A percentile compares a stretch with the other conserved stretches of the same genome.
These are phyloP conservation scores for Danionella cerebrum DNA, from an alignment of 2,113 vertebrate genomes.

Conservation along the genomic window DNA sequence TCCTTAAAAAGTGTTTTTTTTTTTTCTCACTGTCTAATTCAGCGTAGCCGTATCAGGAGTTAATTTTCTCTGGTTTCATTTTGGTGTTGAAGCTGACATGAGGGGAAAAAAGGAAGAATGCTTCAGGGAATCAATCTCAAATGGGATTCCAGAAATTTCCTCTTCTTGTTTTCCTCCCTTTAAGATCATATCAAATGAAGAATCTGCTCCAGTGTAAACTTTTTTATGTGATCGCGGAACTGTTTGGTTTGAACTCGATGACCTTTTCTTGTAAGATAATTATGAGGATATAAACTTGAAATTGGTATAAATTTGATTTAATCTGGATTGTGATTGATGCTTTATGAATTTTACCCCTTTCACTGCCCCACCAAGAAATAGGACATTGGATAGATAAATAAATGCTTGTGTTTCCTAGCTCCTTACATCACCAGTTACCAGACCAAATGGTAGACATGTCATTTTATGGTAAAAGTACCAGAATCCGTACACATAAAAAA, in stretches of 20 bases:
- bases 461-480: too few species aligned
- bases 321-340: not conserved
- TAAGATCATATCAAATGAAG: conserved; percentile 59
- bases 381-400: too few species aligned
- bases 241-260: conserved; percentile 53
- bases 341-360: not conserved
- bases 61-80: conserved; percentile 75
- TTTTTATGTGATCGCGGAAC: conserved; percentile 55
- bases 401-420: too few species aligned
- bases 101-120: conserved; percentile 46
- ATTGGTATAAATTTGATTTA: conserved; percentile 44
- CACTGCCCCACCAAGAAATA: not conserved
- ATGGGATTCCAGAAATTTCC: conserved; percentile 72
- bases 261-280: conserved; percentile 48
- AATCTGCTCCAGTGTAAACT: conserved; percentile 63
- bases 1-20: conserved; percentile 87
- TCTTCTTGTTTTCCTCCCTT: conserved; percentile 57
- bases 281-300: conserved; percentile 48
- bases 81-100: conserved; percentile 71
- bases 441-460: too few species aligned
- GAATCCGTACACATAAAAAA: too few species aligned
- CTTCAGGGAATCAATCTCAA: conserved; percentile 70
- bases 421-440: too few species aligned
- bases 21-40: conserved; percentile 78
- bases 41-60: conserved; percentile 73